Evolutionary conservation across 2,888 invertebrate genomes (phyloP).

Genomic region (Linnaemya vulpina): DNA sequence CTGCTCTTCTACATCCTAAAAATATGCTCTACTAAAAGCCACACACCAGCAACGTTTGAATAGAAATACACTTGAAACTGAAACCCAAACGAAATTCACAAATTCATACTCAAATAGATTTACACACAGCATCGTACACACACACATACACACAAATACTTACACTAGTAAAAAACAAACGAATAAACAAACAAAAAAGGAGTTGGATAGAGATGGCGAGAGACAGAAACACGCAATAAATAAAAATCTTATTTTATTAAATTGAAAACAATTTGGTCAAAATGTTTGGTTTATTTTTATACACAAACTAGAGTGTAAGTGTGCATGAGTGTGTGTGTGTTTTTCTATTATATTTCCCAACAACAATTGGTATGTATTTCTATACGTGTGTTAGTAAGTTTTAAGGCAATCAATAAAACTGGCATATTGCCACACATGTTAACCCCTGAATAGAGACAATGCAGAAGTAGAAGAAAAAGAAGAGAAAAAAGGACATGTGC

Average conservation of each 20-base stretch:
- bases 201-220: not conserved
- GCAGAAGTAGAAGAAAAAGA: not conserved
- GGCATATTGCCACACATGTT: constrained; percentile 66
- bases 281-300: constrained; percentile 56
- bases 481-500: constrained; percentile 4
- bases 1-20: not conserved
- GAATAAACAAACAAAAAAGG: not conserved
- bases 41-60: not conserved
- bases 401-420: constrained; percentile 68
- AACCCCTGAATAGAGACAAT: not conserved
- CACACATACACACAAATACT: too few species aligned
- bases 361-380: not conserved
- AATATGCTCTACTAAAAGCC: not conserved
- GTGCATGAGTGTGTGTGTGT: not conserved
- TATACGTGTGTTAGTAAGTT: constrained; percentile 9
- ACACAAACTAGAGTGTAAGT: not conserved
- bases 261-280: constrained; percentile 69
- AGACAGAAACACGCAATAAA: constrained; percentile 35
- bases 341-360: too few species aligned
- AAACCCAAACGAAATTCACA: not conserved
- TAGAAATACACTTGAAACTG: not conserved
- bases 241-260: constrained; percentile 70
- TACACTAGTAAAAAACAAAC: too few species aligned
- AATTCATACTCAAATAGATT: too few species aligned
- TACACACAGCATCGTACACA: too few species aligned